phyloP scores from a whole-genome alignment of 2,888 invertebrate genomes.

The Volucella inflata region DNA sequence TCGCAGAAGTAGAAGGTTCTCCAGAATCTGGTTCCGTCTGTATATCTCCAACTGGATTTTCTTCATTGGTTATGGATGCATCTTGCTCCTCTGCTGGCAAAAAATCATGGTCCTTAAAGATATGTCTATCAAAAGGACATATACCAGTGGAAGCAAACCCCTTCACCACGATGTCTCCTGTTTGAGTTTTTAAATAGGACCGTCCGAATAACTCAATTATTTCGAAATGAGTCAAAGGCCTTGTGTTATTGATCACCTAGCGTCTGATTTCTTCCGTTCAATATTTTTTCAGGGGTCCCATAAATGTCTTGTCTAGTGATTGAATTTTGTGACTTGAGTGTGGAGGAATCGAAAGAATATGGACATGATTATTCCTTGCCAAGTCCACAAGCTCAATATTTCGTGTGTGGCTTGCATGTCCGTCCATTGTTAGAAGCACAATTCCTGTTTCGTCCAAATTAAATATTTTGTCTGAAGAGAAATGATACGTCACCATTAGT shows the following conservation, averaged over 20 bases:
- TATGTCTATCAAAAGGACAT: slow-evolving; percentile 30
- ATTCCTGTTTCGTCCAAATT: too few species aligned
- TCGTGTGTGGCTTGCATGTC: slow-evolving; percentile 21
- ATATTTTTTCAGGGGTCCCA: slow-evolving; percentile 58
- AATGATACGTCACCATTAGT: too few species aligned
- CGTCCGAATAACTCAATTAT: slow-evolving; percentile 56
- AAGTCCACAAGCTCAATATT: slow-evolving; percentile 16
- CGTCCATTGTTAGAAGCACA: slow-evolving; percentile 9
- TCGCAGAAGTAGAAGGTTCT: too few species aligned
- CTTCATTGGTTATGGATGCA: slow-evolving; percentile 7
- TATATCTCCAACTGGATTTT: background rate
- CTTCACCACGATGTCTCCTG: slow-evolving; percentile 22
- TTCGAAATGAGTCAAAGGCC: slow-evolving; percentile 46
- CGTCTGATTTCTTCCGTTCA: slow-evolving; percentile 45
- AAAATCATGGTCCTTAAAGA: slow-evolving; percentile 33
- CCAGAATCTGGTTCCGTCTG: slow-evolving; percentile 13
- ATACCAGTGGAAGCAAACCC: slow-evolving; percentile 14
- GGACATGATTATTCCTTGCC: slow-evolving; percentile 7
- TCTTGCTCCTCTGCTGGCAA: slow-evolving; percentile 22
- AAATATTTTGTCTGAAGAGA: too few species aligned
- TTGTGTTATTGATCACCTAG: slow-evolving; percentile 47
- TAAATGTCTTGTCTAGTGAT: slow-evolving; percentile 59
- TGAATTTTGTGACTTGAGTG: slow-evolving; percentile 55
- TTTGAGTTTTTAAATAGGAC: slow-evolving; percentile 39
- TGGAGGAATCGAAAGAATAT: slow-evolving; percentile 12